These are phyloP conservation scores for Calidris pugnax DNA, from an alignment of 2,113 vertebrate genomes.

Conservation along the genomic window DNA sequence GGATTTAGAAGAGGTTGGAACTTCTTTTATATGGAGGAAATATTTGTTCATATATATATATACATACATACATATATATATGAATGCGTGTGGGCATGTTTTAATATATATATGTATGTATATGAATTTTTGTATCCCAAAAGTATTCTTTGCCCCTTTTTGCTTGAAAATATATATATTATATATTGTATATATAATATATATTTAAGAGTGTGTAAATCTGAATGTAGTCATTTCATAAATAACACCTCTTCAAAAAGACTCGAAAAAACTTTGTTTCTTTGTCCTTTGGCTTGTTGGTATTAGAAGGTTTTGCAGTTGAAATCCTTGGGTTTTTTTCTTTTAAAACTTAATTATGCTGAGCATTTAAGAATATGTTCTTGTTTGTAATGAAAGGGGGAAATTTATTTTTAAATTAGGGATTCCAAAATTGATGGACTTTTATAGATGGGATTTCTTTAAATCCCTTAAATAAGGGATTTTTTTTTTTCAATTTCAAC, in stretches of 20 bases:
- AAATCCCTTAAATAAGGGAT: constrained; percentile 6
- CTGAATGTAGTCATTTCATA: constrained; percentile 60
- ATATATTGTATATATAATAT: constrained; percentile 63
- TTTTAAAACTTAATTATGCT: constrained; percentile 54
- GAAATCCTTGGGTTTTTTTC: constrained; percentile 57
- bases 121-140: constrained; percentile 54
- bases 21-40: constrained; percentile 72
- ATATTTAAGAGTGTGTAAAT: constrained; percentile 62
- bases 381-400: constrained; percentile 29
- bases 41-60: constrained; percentile 41
- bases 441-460: constrained; percentile 29
- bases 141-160: constrained; percentile 53
- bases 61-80: constrained; percentile 47
- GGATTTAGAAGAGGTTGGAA: constrained; percentile 67
- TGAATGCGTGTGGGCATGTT: not conserved
- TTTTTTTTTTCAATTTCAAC: not conserved
- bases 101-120: constrained; percentile 66
- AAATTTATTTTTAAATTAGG: constrained; percentile 46
- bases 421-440: not conserved
- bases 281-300: constrained; percentile 17
- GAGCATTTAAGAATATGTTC: constrained; percentile 41
- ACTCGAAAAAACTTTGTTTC: not conserved
- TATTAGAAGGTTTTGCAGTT: constrained; percentile 35
- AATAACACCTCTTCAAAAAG: constrained; percentile 31
- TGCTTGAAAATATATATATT: constrained; percentile 51